These are phyloP conservation scores for Brachionus manjavacas DNA, from an alignment of 1,140 invertebrate species.

Conservation along the genomic window DNA sequence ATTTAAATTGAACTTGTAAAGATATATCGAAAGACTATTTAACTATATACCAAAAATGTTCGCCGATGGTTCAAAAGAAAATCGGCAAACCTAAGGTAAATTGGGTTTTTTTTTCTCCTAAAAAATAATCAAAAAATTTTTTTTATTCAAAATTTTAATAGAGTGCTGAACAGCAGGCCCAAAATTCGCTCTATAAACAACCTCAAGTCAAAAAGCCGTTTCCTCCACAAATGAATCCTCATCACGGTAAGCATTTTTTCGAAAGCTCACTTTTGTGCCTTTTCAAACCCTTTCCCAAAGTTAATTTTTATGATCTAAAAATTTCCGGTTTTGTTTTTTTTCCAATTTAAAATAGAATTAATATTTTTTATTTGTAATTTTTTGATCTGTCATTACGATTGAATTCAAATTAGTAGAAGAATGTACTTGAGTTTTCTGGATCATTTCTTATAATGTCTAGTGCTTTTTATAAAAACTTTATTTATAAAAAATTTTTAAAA, in stretches of 20 bases:
- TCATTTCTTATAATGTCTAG: too few relatives aligned
- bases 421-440: too few relatives aligned
- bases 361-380: too few relatives aligned
- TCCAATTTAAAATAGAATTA: too few relatives aligned
- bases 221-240: background rate
- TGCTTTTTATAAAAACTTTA: too few relatives aligned
- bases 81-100: slow-evolving; percentile 32
- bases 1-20: slow-evolving; percentile 21
- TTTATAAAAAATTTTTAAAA: too few relatives aligned
- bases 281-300: background rate
- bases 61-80: slow-evolving; percentile 21
- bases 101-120: background rate
- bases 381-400: too few relatives aligned
- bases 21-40: slow-evolving; percentile 40
- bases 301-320: too few relatives aligned
- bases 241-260: background rate
- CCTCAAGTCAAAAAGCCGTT: background rate
- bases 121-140: background rate
- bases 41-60: slow-evolving; percentile 39
- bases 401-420: too few relatives aligned
- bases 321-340: too few relatives aligned
- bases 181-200: background rate
- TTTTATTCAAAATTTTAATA: background rate
- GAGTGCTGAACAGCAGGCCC: background rate
- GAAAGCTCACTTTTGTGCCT: background rate